phyloP scores from a whole-genome alignment of 2,797 vertebrate genomes.

The Triplophysa yarkandensis region DNA sequence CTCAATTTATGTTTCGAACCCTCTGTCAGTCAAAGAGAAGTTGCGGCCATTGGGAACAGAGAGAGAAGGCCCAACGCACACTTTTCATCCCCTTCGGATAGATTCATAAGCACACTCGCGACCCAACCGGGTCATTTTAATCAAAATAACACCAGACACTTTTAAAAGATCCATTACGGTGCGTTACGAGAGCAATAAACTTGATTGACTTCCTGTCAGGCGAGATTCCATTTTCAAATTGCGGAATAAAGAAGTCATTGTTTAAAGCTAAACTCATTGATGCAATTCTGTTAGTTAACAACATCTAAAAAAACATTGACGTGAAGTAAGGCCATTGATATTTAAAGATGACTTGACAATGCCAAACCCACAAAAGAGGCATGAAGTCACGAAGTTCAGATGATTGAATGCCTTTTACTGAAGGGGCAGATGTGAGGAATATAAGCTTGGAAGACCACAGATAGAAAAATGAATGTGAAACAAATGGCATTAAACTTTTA shows the following conservation, averaged over 20 bases:
- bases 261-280: conserved; percentile 39
- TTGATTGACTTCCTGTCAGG: conserved; percentile 42
- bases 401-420: not conserved
- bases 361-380: not conserved
- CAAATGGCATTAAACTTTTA: too few species aligned
- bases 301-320: conserved; percentile 21
- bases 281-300: conserved; percentile 23
- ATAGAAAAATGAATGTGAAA: too few species aligned
- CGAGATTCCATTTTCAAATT: conserved; percentile 42
- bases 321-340: conserved; percentile 44
- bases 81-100: conserved; percentile 12
- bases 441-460: too few species aligned
- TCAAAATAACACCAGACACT: conserved; percentile 35
- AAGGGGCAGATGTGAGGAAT: too few species aligned
- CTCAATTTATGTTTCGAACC: not conserved
- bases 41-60: not conserved
- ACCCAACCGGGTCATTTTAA: conserved; percentile 40
- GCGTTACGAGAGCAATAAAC: conserved; percentile 26
- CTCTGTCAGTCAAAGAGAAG: conserved; percentile 10
- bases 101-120: conserved; percentile 26
- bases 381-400: not conserved
- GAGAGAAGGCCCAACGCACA: not conserved
- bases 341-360: conserved; percentile 8
- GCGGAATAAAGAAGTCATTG: conserved; percentile 19
- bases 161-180: conserved; percentile 40